Evolutionary conservation across 2,888 invertebrate genomes (phyloP), one percentile per base, ranked within the genome.

Genomic region (Biston betularia): DNA sequence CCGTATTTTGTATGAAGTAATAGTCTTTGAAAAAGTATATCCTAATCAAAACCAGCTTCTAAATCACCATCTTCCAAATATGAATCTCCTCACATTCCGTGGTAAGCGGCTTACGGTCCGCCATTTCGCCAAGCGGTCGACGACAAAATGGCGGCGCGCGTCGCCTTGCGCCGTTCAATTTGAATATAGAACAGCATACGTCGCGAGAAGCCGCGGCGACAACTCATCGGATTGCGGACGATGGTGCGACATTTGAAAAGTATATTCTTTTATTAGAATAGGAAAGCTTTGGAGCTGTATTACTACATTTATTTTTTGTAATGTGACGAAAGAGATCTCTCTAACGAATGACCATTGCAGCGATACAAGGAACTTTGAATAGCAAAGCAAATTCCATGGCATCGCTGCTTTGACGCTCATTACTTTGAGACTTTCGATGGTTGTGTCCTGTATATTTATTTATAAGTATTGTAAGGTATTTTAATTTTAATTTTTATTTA

Each of bases 171-270:
- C 81, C 85, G 88, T 92, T 90, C 90, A 92, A 92, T 92, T 92
- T 92, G 92, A 92, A 92, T 92, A 92, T 92, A 92, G 90, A 92
- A 86, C 90, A 92, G 92, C 92, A 92, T 92, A 92, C 92, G 92
- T 92, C 91, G 88, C 90, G 85, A 85, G 88, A 90, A 87, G 87
- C 89, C 83, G 79, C 79, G 87, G 87, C 89, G 87, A 86, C 92
- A 90, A 93, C 90, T 93, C 93, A 93, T 93, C 90, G 92, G 92
- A 93, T 92, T 90, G 88, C 83, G 87, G 83, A 88, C 89, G 91
- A 92, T 90, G 91, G 90, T 80, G 87, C 81, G 88, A 85, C 85
- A 90, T 88, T 90, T 90, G 86, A 92, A 93, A 92, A 92, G 90
- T 92, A 90, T 92, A 90, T 89, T 90, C 85, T 75, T 86, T 86